phyloP scores from a whole-genome alignment of 2,113 vertebrate genomes.

The Potamarius usumacintae region DNA sequence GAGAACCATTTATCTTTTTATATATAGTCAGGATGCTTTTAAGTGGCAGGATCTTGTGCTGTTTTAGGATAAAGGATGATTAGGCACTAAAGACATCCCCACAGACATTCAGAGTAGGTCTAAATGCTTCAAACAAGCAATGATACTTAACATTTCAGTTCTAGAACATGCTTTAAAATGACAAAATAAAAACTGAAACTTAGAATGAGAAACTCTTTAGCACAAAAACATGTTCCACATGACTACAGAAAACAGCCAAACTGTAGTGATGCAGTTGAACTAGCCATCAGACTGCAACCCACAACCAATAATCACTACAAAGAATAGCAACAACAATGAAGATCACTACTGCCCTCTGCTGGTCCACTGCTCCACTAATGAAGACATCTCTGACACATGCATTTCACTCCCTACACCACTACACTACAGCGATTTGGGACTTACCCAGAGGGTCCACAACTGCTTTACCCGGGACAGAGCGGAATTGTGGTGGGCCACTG shows the following conservation, averaged over 20 bases:
- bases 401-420: neutral
- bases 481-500: slow-evolving; percentile 79
- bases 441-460: slow-evolving; percentile 81
- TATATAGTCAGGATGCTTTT: neutral
- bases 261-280: neutral
- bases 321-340: neutral
- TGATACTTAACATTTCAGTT: neutral
- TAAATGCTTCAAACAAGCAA: neutral
- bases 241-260: neutral
- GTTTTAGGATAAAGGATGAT: neutral
- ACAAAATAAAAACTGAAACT: neutral
- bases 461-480: slow-evolving; percentile 74
- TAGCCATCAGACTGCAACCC: neutral
- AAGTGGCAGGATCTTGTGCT: neutral
- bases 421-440: neutral
- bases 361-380: slow-evolving; percentile 52
- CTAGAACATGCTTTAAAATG: neutral
- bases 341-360: slow-evolving; percentile 76
- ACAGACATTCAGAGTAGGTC: neutral
- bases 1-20: neutral
- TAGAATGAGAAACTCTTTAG: neutral
- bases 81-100: neutral
- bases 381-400: slow-evolving; percentile 21
- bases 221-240: neutral
- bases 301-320: slow-evolving; percentile 6